Conservation (phyloP, 2,797 vertebrate species). For the Microctenopoma steveboyesi region DNA sequence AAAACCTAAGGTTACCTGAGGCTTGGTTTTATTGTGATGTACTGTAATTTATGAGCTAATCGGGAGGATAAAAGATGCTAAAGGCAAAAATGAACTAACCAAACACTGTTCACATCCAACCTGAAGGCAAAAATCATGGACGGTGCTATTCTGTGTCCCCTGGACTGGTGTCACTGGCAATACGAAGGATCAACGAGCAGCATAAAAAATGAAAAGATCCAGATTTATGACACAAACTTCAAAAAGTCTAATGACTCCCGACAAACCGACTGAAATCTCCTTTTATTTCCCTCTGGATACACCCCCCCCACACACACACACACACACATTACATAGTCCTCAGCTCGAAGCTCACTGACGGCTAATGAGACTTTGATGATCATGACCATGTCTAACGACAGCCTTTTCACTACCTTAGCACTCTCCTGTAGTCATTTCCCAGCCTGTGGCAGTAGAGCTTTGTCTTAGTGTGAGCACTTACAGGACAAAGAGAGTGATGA, state of each 20-base stretch:
- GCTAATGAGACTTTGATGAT: slow-evolving; percentile 63
- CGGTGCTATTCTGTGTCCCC: neutral
- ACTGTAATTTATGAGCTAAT: neutral
- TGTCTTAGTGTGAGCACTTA: slow-evolving; percentile 27
- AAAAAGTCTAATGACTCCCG: slow-evolving; percentile 32
- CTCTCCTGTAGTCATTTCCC: slow-evolving; percentile 33
- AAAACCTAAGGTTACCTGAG: neutral
- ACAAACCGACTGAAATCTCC: slow-evolving; percentile 15
- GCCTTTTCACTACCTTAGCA: slow-evolving; percentile 50
- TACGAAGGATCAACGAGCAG: slow-evolving; percentile 18
- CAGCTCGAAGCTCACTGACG: slow-evolving; percentile 20
- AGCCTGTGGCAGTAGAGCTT: slow-evolving; percentile 33
- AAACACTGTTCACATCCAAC: neutral
- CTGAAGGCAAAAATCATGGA: neutral
- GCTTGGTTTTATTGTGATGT: neutral
- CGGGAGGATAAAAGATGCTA: slow-evolving; percentile 20
- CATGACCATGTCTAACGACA: slow-evolving; percentile 57
- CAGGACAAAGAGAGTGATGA: slow-evolving; percentile 6
- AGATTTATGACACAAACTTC: neutral
- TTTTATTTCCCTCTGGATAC: slow-evolving; percentile 12
- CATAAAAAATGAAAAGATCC: slow-evolving; percentile 23
- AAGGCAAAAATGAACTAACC: slow-evolving; percentile 1
- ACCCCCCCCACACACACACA: slow-evolving; percentile 6
- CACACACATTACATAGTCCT: slow-evolving; percentile 19
- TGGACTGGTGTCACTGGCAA: neutral